Conservation (phyloP, 1,140 invertebrate species). For the Cydia amplana region DNA sequence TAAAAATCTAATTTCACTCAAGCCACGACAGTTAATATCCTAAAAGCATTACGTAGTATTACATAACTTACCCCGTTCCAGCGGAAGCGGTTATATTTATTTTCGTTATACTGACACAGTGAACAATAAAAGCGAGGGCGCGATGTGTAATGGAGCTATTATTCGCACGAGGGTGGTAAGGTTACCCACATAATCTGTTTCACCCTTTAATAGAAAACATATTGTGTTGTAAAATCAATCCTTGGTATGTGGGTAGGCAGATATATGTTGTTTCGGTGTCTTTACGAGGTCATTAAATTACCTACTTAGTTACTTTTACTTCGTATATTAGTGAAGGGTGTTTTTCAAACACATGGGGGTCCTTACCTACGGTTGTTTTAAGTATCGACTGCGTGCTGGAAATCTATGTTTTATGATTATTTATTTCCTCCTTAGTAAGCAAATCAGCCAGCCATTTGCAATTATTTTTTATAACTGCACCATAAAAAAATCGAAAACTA, state of each 20-base stretch:
- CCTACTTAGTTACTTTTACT: too few relatives aligned
- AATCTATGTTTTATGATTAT: too few relatives aligned
- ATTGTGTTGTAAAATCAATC: background rate
- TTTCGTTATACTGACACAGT: slow-evolving; percentile 18
- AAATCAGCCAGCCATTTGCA: background rate
- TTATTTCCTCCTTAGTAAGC: too few relatives aligned
- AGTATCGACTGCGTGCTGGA: too few relatives aligned
- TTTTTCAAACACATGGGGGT: too few relatives aligned
- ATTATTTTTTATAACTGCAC: background rate
- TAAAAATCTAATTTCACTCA: background rate
- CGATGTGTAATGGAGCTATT: slow-evolving; percentile 13
- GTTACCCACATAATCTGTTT: slow-evolving; percentile 12
- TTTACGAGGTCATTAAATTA: too few relatives aligned
- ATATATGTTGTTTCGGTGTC: background rate
- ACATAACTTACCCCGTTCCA: background rate
- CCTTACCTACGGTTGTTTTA: too few relatives aligned
- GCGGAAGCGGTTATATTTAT: slow-evolving; percentile 10
- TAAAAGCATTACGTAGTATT: slow-evolving; percentile 15
- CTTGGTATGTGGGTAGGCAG: background rate
- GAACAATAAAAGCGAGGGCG: slow-evolving; percentile 11
- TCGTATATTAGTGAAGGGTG: too few relatives aligned
- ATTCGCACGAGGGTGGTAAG: slow-evolving; percentile 18
- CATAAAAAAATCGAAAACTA: background rate
- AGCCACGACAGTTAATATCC: background rate
- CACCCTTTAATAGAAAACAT: background rate